Evolutionary conservation across 2,797 vertebrate genomes (phyloP).

Genomic region (Taenioides sp.): DNA sequence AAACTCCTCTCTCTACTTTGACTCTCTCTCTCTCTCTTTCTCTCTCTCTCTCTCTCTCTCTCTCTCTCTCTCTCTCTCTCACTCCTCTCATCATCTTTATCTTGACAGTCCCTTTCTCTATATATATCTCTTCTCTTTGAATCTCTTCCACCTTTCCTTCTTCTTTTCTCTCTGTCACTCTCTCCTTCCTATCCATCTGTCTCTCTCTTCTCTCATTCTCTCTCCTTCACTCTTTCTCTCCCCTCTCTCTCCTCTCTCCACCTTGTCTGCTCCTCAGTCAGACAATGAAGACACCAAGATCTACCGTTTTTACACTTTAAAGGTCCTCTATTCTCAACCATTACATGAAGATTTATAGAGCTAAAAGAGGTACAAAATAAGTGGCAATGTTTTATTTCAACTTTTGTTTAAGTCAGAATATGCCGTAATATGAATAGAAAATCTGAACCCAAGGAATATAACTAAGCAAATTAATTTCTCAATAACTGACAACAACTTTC

Average conservation of each 20-base stretch:
- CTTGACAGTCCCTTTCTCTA: too few relatives aligned
- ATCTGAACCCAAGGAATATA: too few relatives aligned
- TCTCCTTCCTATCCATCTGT: neutral
- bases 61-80: too few relatives aligned
- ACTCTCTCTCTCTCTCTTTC: too few relatives aligned
- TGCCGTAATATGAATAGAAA: neutral
- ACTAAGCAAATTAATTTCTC: too few relatives aligned
- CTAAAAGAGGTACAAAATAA: neutral
- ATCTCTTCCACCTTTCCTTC: neutral
- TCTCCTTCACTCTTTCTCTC: too few relatives aligned
- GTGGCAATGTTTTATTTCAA: neutral
- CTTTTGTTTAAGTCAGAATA: neutral
- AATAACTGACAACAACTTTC: too few relatives aligned
- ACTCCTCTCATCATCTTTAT: too few relatives aligned
- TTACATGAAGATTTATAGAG: neutral
- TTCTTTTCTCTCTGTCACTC: too few relatives aligned
- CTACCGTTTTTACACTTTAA: slow-evolving; percentile 2
- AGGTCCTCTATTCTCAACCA: slow-evolving; percentile 1
- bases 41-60: too few relatives aligned
- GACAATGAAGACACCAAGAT: slow-evolving; percentile 16
- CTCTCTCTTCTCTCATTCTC: neutral
- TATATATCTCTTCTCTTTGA: too few relatives aligned
- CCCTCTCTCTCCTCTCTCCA: neutral
- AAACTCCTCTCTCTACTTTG: too few relatives aligned
- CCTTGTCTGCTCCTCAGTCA: slow-evolving; percentile 19